Base-by-base conservation (phyloP, 2,797 vertebrate genomes). In the Anabacerthia variegaticeps region DNA sequence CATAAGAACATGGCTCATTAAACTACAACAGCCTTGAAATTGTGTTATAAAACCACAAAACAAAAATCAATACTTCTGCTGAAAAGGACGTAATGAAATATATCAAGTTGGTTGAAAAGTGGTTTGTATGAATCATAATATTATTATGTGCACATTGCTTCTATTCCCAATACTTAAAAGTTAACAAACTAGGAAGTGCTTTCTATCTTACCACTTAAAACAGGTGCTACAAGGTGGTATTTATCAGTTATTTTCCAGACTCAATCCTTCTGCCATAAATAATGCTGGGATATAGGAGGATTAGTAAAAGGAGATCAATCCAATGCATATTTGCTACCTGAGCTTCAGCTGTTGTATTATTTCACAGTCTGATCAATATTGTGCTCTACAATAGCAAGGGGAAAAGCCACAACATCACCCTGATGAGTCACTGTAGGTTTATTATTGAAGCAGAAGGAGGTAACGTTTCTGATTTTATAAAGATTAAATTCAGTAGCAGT, bases 341-440 rank as follows among this genome's bases (percentile, higher is more conserved):
- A 98, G 98, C 98, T 98, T 98, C 98, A 98, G 98, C 98, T 98
- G 97, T 97, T 98, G 97, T 98, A 98, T 98, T 98, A 98, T 98
- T 98, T 98, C 98, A 98, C 97, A 94, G 96, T 95, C 98, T 98
- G 98, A 99, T 99, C 98, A 97, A 99, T 99, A 98, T 73, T 12
- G 12, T 59, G 97, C 97, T 97, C 96, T 93, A 88, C 97, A 97
- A 98, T 71, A 98, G 96, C 97, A 92, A 46, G 96, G 86, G 83
- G 93, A 96, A 97, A 95, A 96, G 95, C 94, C 82, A 68, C 96
- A 96, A 93, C 96, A 97, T 97, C 97, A 95, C 65, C 90, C 96
- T 96, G 94, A 97, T 96, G 95, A 97, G 98, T 98, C 97, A 97
- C 97, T 93, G 85, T 85, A 91, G 96, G 97, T 96, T 97, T 97